These are phyloP conservation scores for Todus mexicanus DNA, from an alignment of 2,797 vertebrate genomes.

Conservation along the genomic window DNA sequence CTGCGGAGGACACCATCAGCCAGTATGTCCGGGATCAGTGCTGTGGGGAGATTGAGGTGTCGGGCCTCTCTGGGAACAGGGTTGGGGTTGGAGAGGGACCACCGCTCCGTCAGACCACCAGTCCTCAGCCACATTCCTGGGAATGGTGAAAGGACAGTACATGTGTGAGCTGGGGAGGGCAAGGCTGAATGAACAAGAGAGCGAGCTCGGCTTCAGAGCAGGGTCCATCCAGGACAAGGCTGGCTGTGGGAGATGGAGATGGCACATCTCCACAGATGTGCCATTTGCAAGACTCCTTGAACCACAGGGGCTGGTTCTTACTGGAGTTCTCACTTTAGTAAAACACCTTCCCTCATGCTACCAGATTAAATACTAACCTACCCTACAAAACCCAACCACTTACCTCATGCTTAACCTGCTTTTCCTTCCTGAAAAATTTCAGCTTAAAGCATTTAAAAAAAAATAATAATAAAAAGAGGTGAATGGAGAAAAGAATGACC, in stretches of 20 bases:
- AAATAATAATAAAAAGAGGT: background rate
- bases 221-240: background rate
- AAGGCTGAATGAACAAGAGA: background rate
- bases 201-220: background rate
- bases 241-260: background rate
- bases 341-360: background rate
- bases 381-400: background rate
- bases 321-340: background rate
- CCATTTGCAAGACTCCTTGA: background rate
- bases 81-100: background rate
- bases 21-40: conserved; percentile 27
- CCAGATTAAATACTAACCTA: background rate
- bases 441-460: background rate
- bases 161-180: background rate
- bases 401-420: background rate
- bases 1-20: conserved; percentile 73
- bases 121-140: background rate
- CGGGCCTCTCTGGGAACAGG: background rate
- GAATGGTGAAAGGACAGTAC: background rate
- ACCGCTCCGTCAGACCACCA: background rate
- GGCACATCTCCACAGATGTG: background rate
- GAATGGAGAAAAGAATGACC: background rate
- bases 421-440: background rate
- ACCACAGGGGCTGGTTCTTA: background rate
- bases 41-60: background rate